phyloP scores from a whole-genome alignment of 2,888 invertebrate species.

The Frankliniella intonsa region DNA sequence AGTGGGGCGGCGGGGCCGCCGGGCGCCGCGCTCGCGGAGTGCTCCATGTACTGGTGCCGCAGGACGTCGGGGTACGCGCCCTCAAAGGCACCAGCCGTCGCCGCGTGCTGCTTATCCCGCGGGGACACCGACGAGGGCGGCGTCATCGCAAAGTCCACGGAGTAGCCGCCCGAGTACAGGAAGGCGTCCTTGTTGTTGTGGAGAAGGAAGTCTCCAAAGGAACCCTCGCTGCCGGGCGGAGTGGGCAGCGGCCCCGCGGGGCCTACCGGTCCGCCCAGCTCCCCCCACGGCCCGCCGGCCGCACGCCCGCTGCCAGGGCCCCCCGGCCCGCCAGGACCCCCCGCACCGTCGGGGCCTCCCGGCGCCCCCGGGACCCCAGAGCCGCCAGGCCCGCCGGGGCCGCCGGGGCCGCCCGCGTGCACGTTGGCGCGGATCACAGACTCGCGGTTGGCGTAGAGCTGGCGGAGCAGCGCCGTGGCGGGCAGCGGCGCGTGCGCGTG shows the following conservation, averaged over 20 bases:
- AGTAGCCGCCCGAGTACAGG: slow-evolving; percentile 49
- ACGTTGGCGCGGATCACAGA: slow-evolving; percentile 91
- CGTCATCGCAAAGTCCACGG: slow-evolving; percentile 80
- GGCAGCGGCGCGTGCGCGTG: slow-evolving; percentile 65
- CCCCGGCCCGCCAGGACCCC: slow-evolving; percentile 46
- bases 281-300: slow-evolving; percentile 34
- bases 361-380: slow-evolving; percentile 32
- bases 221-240: slow-evolving; percentile 82
- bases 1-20: slow-evolving; percentile 61
- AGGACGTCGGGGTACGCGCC: slow-evolving; percentile 48
- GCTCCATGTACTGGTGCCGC: slow-evolving; percentile 61
- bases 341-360: slow-evolving; percentile 42
- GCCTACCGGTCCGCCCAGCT: slow-evolving; percentile 47
- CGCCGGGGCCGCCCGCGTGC: slow-evolving; percentile 46
- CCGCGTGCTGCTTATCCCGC: slow-evolving; percentile 64
- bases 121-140: slow-evolving; percentile 97
- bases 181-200: slow-evolving; percentile 54
- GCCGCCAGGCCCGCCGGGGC: slow-evolving; percentile 43
- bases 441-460: slow-evolving; percentile 88
- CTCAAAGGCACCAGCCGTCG: slow-evolving; percentile 37
- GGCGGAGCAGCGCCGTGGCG: slow-evolving; percentile 82
- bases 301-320: slow-evolving; percentile 43
- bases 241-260: slow-evolving; percentile 77
- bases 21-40: slow-evolving; percentile 53
- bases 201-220: slow-evolving; percentile 59